Conservation (phyloP, 2,888 invertebrate genomes). For the Neoscelio sp. region DNA sequence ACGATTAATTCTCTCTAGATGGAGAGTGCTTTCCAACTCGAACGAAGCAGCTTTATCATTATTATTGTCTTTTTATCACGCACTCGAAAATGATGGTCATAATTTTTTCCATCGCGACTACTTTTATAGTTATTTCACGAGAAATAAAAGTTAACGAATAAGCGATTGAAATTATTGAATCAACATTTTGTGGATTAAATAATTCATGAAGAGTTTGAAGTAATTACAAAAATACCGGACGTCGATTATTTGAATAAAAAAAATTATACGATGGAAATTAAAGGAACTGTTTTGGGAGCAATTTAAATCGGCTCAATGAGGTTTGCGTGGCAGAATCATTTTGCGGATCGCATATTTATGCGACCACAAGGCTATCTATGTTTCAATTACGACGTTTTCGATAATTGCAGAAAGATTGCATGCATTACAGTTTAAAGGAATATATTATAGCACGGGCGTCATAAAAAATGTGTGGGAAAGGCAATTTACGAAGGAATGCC, state of each 20-base stretch:
- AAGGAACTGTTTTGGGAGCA: not conserved
- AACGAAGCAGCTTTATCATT: conserved; percentile 23
- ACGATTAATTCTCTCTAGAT: conserved; percentile 35
- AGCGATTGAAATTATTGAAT: too few relatives aligned
- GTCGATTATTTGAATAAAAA: too few relatives aligned
- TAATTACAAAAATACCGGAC: too few relatives aligned
- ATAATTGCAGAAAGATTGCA: conserved; percentile 4
- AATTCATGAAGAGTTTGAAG: too few relatives aligned
- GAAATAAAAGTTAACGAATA: not conserved
- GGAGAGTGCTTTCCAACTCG: conserved; percentile 4
- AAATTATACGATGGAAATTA: too few relatives aligned
- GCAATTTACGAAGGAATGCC: not conserved
- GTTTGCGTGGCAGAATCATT: not conserved
- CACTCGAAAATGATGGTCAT: not conserved
- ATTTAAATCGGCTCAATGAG: not conserved
- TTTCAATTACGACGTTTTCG: not conserved
- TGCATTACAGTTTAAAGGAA: not conserved
- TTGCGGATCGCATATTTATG: not conserved
- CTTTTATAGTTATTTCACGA: not conserved
- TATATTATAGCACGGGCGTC: not conserved
- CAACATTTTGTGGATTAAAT: too few relatives aligned
- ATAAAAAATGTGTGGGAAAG: conserved; percentile 1
- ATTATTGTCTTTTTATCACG: conserved; percentile 29
- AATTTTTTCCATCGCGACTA: not conserved
- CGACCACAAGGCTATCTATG: not conserved